phyloP scores from a whole-genome alignment of 1,140 invertebrate genomes.

The Heliconius eleuchia region DNA sequence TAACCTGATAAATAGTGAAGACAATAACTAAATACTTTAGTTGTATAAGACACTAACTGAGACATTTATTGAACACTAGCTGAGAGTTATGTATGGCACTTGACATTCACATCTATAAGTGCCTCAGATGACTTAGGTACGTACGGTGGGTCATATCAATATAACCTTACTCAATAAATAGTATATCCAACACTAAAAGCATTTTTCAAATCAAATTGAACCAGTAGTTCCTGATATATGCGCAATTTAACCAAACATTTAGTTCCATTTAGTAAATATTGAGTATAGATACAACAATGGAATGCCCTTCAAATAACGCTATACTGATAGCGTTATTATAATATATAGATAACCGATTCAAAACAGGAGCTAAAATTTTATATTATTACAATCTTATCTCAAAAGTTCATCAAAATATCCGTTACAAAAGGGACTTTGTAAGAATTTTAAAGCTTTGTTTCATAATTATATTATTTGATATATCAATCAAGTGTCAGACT shows the following conservation, averaged over 20 bases:
- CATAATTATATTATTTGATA: slow-evolving; percentile 41
- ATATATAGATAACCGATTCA: not conserved
- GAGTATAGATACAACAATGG: not conserved
- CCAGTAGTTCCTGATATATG: too few relatives aligned
- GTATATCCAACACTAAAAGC: too few relatives aligned
- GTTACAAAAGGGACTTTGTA: slow-evolving; percentile 1
- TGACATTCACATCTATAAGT: too few relatives aligned
- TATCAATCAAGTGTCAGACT: slow-evolving; percentile 40
- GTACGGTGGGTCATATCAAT: too few relatives aligned
- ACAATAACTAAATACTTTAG: not conserved
- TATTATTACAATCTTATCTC: not conserved
- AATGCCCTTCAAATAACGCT: not conserved
- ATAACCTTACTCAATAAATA: too few relatives aligned
- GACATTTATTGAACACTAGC: too few relatives aligned
- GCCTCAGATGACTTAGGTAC: too few relatives aligned
- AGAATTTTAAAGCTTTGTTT: slow-evolving; percentile 33
- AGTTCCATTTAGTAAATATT: too few relatives aligned
- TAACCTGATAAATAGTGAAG: not conserved
- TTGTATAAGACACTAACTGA: too few relatives aligned
- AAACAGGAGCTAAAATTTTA: not conserved
- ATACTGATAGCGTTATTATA: not conserved
- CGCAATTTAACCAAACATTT: too few relatives aligned
- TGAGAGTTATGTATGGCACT: too few relatives aligned
- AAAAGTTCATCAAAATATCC: slow-evolving; percentile 8
- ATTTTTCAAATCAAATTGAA: too few relatives aligned